Base-by-base conservation (phyloP, 2,797 vertebrate genomes). In the Hyperoplus immaculatus region DNA sequence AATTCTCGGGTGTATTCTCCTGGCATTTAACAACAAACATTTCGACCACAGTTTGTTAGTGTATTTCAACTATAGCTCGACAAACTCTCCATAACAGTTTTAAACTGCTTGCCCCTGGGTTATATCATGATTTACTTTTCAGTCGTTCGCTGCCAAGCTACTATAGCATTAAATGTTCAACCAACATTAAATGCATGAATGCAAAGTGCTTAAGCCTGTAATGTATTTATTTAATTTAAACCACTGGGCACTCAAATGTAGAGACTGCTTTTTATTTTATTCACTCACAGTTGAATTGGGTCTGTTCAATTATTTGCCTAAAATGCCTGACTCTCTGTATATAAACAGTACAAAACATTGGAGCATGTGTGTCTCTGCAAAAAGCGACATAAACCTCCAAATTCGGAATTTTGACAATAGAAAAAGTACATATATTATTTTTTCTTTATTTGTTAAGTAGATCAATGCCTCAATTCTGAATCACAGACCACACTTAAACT, bases 181-280 rank as follows among this genome's bases (percentile, higher is more conserved):
- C 69, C 70, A 61, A 62, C 66, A 60, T 68, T 42, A 60, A 66
- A 63, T 56, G 18, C 56, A 56, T 66, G 62, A 55, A 21, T 68
- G 46, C 58, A 55, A 73, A 78, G 59, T 29, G 70, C 49, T 51
- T 16, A 36, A 72, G 68, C 51, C 59, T 73, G 21, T 7, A 50
- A 7, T 62, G 1, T 18, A 8, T 9, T 64, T 14, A 47, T 49
- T 49, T 4, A 14, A 47, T 74, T 58, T 13, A 69, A 16, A 29
- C 29, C 36, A 47, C 18, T 15, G 14, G 45, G 63, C 61, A 45
- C 39, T 16, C 18, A 60, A 50, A 50, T 38, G 16, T 13, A 59
- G 21, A 51, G 54, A 62, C 64, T n/a, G 38, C 47, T 65, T 55
- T 36, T n/a, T 51, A 16, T 51, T 51, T n/a, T 9, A 60, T 3